phyloP scores from a whole-genome alignment of 2,888 invertebrate genomes.

The Dioctria linearis region DNA sequence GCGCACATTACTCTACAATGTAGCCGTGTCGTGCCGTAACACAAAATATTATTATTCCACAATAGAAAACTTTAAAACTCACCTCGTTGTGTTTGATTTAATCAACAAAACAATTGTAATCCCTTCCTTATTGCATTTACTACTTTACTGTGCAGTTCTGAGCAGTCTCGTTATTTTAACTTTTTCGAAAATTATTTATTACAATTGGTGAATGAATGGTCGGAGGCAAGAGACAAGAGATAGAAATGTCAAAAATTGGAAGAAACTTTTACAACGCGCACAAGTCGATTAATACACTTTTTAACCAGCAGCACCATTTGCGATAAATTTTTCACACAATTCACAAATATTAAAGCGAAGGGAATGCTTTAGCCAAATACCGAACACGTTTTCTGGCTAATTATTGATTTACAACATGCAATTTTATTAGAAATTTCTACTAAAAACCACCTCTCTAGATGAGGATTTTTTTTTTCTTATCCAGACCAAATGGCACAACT shows the following conservation, averaged over 20 bases:
- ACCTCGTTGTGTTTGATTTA: constrained; percentile 3
- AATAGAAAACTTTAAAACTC: background rate
- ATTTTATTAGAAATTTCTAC: background rate
- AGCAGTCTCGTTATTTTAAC: background rate
- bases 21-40: too few species aligned
- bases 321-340: background rate
- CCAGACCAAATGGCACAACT: constrained; percentile 39
- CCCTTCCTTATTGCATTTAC: background rate
- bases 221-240: background rate
- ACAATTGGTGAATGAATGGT: background rate
- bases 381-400: background rate
- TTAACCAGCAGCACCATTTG: background rate
- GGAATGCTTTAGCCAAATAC: too few species aligned
- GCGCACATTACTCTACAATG: too few species aligned
- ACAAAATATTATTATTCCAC: background rate
- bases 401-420: background rate
- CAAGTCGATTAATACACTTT: constrained; percentile 33
- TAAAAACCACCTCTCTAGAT: constrained; percentile 5
- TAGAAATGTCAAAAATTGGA: constrained; percentile 29
- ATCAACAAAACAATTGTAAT: background rate
- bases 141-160: background rate
- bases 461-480: constrained; percentile 17
- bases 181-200: too few species aligned
- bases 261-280: constrained; percentile 35
- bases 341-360: background rate